Conservation (phyloP, 2,888 invertebrate genomes). For the Venustoraphidia nigricollis region DNA sequence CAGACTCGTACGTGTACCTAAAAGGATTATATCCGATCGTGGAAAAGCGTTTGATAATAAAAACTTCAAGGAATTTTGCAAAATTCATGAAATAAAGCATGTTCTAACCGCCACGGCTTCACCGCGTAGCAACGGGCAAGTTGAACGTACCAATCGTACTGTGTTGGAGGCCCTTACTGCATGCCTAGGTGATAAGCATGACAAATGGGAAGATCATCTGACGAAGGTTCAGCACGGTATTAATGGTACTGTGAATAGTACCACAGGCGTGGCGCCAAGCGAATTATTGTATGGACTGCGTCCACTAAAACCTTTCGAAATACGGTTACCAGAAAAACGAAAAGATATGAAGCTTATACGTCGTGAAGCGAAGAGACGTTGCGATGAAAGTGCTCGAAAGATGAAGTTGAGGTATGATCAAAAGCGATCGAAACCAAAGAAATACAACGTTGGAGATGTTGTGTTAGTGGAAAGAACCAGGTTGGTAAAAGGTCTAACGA, state of each 20-base stretch:
- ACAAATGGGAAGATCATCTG: constrained; percentile 12
- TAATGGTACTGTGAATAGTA: constrained; percentile 11
- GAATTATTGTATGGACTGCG: constrained; percentile 13
- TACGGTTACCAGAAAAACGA: background rate
- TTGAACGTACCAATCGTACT: constrained; percentile 2
- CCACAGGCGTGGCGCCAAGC: constrained; percentile 11
- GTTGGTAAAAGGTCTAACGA: constrained; percentile 7
- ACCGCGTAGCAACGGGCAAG: background rate
- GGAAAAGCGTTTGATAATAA: background rate
- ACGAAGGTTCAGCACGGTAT: constrained; percentile 11
- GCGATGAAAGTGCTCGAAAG: background rate
- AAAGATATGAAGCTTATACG: background rate
- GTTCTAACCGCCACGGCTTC: background rate
- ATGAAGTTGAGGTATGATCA: background rate
- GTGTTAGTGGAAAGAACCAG: constrained; percentile 6
- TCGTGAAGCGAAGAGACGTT: background rate
- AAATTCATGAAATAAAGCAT: background rate
- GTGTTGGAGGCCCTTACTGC: constrained; percentile 7
- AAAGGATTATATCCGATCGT: background rate
- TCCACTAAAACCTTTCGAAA: background rate
- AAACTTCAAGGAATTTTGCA: background rate
- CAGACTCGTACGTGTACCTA: background rate
- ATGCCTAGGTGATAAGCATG: constrained; percentile 2
- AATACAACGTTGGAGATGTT: constrained; percentile 3
- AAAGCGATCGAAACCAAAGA: no score